Base-by-base conservation (phyloP, 1,140 invertebrate species). In the Microplitis demolitor region DNA sequence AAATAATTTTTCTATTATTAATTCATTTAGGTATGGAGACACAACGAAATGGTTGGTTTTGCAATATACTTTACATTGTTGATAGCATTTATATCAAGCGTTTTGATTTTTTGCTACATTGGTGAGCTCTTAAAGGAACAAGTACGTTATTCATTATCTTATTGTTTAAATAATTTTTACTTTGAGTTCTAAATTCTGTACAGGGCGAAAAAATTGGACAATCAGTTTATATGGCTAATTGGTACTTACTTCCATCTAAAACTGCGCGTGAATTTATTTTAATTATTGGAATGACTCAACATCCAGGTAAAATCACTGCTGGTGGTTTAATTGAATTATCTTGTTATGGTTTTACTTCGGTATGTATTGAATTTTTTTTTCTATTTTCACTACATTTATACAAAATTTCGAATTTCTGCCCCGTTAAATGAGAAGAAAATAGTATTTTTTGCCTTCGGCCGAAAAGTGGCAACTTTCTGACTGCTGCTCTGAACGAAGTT, bases 101-200 rank as follows among this genome's bases (percentile, higher is more conserved):
- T 80, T 58, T 81, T 79, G 39, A 78, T 82, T 72, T 76, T 78
- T 61, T 80, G 79, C 66, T 78, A 81, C 35, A 80, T 82, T 14
- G 79, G 79, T 5, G 78, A 81, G 24, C 51, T 78, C 9, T 66
- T 80, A 0, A 66, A 72, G 0, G 72, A 80, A 8, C 75, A 78
- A 68, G 80, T 68, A 66, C 16, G 61, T 34, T 24, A 61, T 16
- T 62, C 45, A 3, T 37, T 35, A 0, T 35, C 13, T 31, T 4
- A 51, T 53, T 13, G 24, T 24, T 24, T 0, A 24, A 24, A 24
- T 24, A 24, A 24, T 24, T 24, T 24, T 24, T 24, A 24, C 2
- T 24, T 24, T 24, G 2, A 24, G 51, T 53, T 33, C 13, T 33
- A n/a, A 35, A 5, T 45, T 60, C n/a, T 45, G 4, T 45, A 6